These are phyloP conservation scores for Drosophila parvula DNA, from an alignment of 1,140 invertebrate species.

Conservation along the genomic window DNA sequence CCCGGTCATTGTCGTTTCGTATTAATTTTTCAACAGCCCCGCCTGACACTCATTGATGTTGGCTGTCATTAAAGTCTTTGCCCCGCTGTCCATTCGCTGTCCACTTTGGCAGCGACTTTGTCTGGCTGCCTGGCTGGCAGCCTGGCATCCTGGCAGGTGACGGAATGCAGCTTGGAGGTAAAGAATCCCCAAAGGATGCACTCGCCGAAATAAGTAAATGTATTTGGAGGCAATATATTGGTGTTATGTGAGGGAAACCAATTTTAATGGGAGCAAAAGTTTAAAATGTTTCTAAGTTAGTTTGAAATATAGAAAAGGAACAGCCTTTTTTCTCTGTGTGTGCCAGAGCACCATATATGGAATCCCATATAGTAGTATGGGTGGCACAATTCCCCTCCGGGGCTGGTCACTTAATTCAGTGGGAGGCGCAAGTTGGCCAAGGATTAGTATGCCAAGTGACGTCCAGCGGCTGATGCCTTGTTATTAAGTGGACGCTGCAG, in stretches of 20 bases:
- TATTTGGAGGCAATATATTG: neutral
- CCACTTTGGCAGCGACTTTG: constrained; percentile 42
- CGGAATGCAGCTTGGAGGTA: constrained; percentile 22
- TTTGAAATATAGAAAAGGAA: too few relatives aligned
- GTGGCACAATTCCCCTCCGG: constrained; percentile 9
- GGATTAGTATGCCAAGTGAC: constrained; percentile 76
- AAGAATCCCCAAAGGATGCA: constrained; percentile 28
- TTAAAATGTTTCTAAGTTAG: too few relatives aligned
- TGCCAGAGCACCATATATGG: constrained; percentile 10
- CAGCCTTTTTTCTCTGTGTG: neutral
- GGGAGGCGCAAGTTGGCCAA: constrained; percentile 30
- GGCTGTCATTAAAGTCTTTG: constrained; percentile 56
- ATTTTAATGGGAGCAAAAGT: too few relatives aligned
- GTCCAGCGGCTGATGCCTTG: constrained; percentile 65
- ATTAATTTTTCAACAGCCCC: constrained; percentile 72
- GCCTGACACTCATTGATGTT: constrained; percentile 73
- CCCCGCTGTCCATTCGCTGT: constrained; percentile 53
- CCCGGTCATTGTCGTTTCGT: constrained; percentile 45
- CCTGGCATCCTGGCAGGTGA: constrained; percentile 14
- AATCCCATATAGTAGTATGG: neutral
- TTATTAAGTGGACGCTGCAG: constrained; percentile 65
- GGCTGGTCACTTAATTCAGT: constrained; percentile 51
- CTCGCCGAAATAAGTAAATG: neutral
- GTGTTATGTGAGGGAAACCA: too few relatives aligned
- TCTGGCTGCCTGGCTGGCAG: constrained; percentile 19